Conservation (phyloP, 2,797 vertebrate genomes). For the Oreochromis grahami region DNA sequence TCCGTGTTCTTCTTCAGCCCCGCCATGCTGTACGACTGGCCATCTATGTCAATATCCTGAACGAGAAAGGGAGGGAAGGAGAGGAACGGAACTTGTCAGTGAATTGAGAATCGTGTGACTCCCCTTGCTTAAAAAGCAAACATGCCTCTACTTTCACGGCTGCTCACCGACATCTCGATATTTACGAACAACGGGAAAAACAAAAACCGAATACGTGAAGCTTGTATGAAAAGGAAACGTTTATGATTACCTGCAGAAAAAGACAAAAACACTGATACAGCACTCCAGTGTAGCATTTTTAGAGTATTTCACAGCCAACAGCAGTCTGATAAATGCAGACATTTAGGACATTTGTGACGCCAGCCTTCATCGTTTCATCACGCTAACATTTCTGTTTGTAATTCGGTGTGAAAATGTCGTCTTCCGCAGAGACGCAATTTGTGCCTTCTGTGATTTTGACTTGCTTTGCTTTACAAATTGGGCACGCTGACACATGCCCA, state of each 20-base stretch:
- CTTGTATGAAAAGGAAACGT: background rate
- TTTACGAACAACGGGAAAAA: background rate
- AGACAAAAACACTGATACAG: background rate
- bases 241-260: background rate
- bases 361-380: slow-evolving; percentile 4
- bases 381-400: slow-evolving; percentile 22
- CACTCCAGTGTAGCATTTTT: background rate
- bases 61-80: background rate
- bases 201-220: background rate
- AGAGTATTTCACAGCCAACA: background rate
- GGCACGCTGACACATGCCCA: background rate
- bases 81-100: background rate
- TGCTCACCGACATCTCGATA: background rate
- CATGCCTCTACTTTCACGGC: background rate
- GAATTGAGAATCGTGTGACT: background rate
- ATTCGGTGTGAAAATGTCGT: slow-evolving; percentile 27
- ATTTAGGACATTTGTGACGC: background rate
- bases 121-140: background rate
- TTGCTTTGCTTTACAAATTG: slow-evolving; percentile 40
- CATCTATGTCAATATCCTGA: slow-evolving; percentile 87
- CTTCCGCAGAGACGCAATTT: slow-evolving; percentile 21
- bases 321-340: background rate
- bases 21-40: slow-evolving; percentile 80
- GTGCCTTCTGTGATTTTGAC: slow-evolving; percentile 25
- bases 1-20: slow-evolving; percentile 92